A percentile compares a stretch with the other conserved stretches of the same genome.
Conservation (phyloP, 2,888 invertebrate genomes). For the Chrysolina americana region DNA sequence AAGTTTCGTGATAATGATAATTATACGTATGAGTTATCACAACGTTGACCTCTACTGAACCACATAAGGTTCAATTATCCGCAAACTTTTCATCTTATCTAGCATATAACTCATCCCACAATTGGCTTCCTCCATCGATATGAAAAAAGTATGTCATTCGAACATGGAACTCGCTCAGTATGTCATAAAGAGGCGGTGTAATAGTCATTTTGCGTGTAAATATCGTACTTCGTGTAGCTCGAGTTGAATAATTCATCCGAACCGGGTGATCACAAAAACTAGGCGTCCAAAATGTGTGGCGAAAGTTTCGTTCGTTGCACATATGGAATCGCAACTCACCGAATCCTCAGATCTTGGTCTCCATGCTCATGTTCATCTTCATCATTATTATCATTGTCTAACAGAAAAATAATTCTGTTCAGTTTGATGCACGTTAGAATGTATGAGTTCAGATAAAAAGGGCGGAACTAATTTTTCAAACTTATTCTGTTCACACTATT, state of each 20-base stretch:
- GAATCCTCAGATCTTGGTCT: too few relatives aligned
- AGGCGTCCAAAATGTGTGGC: too few relatives aligned
- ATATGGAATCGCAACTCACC: too few relatives aligned
- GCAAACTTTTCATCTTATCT: background rate
- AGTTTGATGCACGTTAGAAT: too few relatives aligned
- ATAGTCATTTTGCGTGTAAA: constrained; percentile 1
- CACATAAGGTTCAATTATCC: background rate
- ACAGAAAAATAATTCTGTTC: too few relatives aligned
- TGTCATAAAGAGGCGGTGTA: background rate
- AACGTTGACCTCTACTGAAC: background rate
- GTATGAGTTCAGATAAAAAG: background rate
- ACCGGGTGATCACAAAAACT: background rate
- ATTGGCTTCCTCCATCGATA: background rate
- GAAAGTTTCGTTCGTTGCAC: too few relatives aligned
- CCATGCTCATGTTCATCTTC: too few relatives aligned
- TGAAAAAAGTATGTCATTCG: background rate
- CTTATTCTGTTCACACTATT: background rate
- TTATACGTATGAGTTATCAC: background rate
- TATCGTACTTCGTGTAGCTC: background rate
- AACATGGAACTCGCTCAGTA: background rate
- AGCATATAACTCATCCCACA: background rate
- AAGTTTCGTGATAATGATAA: background rate
- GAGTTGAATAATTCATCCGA: background rate
- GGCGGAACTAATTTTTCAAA: background rate
- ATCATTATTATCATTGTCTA: too few relatives aligned